Conservation (phyloP, 1,140 invertebrate species). For the Euglossa dilemma region DNA sequence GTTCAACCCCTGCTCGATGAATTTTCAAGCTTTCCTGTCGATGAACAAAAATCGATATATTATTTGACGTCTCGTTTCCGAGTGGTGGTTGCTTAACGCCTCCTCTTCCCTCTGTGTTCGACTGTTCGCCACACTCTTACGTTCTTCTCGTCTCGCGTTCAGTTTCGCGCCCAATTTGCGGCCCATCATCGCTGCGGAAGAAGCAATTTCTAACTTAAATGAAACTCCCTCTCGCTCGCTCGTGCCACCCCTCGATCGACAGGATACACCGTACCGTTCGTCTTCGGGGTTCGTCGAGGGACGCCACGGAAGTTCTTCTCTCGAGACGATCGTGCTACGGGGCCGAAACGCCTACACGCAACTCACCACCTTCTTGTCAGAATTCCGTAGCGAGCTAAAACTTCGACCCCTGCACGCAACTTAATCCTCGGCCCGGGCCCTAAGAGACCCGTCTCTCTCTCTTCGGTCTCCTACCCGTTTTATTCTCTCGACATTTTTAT, state of each 20-base stretch:
- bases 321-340: conserved; percentile 45
- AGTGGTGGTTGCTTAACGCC: conserved; percentile 23
- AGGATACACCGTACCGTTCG: conserved; percentile 51
- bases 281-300: conserved; percentile 54
- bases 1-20: background rate
- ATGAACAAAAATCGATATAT: conserved; percentile 43
- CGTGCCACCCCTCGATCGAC: conserved; percentile 53
- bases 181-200: conserved; percentile 82
- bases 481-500: background rate
- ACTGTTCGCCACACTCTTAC: conserved; percentile 59
- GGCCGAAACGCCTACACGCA: conserved; percentile 50
- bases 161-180: conserved; percentile 82
- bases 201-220: conserved; percentile 83
- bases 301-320: conserved; percentile 51
- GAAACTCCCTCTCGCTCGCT: conserved; percentile 77
- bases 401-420: conserved; percentile 37
- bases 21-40: background rate
- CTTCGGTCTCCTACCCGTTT: background rate
- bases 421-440: background rate
- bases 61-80: conserved; percentile 24
- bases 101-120: background rate
- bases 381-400: conserved; percentile 46
- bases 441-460: background rate
- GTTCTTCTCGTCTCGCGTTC: conserved; percentile 73
- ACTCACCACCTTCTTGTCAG: conserved; percentile 46